These are phyloP conservation scores for Neoscelio sp. DNA, from an alignment of 2,888 invertebrate genomes.

Conservation along the genomic window DNA sequence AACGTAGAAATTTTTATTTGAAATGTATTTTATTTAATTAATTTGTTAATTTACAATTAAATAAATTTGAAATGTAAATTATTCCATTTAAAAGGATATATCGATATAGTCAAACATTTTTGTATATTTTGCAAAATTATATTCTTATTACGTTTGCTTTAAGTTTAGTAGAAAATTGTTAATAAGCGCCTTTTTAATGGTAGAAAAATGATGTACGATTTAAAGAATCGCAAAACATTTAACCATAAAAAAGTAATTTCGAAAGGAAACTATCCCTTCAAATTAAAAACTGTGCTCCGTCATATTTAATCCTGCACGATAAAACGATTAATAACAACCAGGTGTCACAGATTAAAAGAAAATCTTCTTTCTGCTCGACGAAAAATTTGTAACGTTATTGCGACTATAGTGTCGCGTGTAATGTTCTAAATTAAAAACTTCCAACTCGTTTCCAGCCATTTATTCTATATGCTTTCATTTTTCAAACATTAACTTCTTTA, in stretches of 20 bases:
- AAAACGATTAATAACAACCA: conserved; percentile 52
- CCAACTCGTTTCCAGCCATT: too few relatives aligned
- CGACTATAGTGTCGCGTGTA: conserved; percentile 33
- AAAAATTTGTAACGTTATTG: conserved; percentile 51
- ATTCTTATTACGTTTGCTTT: too few relatives aligned
- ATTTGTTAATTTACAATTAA: too few relatives aligned
- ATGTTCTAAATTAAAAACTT: conserved; percentile 37
- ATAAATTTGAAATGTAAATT: too few relatives aligned
- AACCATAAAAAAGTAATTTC: conserved; percentile 29
- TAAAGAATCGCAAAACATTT: conserved; percentile 25
- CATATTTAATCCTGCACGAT: conserved; percentile 29
- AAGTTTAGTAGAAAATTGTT: too few relatives aligned
- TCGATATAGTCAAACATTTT: too few relatives aligned
- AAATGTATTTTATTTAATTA: too few relatives aligned
- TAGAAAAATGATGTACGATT: conserved; percentile 7
- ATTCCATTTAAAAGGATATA: too few relatives aligned
- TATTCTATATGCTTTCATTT: conserved; percentile 15
- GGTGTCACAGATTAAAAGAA: conserved; percentile 54
- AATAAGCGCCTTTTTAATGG: too few relatives aligned
- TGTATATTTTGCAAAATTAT: too few relatives aligned
- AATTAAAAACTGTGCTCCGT: conserved; percentile 17
- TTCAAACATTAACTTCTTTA: too few relatives aligned
- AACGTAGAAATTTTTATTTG: too few relatives aligned
- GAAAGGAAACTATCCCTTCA: not conserved
- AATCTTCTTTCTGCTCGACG: conserved; percentile 35